These are phyloP conservation scores for Hemitrygon akajei DNA, from an alignment of 2,797 vertebrate species.

Conservation along the genomic window DNA sequence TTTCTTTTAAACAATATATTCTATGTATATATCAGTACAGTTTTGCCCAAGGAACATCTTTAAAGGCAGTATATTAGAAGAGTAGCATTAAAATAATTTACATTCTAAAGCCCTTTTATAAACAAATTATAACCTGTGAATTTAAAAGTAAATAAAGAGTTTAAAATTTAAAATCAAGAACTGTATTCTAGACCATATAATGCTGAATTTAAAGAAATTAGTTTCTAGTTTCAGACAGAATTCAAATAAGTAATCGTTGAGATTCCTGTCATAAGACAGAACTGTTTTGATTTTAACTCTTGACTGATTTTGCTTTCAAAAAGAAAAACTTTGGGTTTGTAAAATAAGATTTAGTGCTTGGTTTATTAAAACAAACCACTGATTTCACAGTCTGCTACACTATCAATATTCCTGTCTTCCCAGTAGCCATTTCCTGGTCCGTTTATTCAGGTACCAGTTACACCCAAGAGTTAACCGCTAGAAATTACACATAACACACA, in stretches of 20 bases:
- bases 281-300: constrained; percentile 20
- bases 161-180: constrained; percentile 38
- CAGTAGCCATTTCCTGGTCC: constrained; percentile 48
- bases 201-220: constrained; percentile 53
- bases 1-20: background rate
- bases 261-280: background rate
- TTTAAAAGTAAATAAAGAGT: background rate
- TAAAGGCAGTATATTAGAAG: background rate
- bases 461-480: constrained; percentile 55
- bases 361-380: constrained; percentile 36
- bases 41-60: background rate
- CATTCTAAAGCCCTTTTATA: constrained; percentile 12
- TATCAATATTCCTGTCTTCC: constrained; percentile 44
- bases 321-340: constrained; percentile 31
- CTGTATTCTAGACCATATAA: constrained; percentile 46
- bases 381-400: constrained; percentile 36
- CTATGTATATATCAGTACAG: background rate
- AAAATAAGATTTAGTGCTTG: constrained; percentile 34
- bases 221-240: constrained; percentile 65
- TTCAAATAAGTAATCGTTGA: constrained; percentile 31
- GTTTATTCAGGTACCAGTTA: constrained; percentile 39
- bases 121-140: constrained; percentile 21
- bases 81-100: background rate
- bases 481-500: constrained; percentile 63
- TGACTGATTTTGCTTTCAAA: constrained; percentile 14